These are phyloP conservation scores for Leguminivora glycinivorella DNA, from an alignment of 1,140 invertebrate species.

Conservation along the genomic window DNA sequence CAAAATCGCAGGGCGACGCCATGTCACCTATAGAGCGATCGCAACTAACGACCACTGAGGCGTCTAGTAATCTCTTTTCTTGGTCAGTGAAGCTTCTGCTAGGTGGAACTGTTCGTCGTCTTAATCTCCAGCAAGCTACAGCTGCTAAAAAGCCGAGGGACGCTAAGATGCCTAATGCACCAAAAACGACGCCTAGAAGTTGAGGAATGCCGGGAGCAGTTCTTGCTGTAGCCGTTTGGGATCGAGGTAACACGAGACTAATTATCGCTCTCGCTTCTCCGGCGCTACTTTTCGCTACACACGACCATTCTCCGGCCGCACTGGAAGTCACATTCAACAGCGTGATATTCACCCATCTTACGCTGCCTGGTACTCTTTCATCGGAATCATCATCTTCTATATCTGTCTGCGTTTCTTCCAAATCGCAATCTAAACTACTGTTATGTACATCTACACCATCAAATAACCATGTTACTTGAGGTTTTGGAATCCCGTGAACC, in stretches of 20 bases:
- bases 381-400: constrained; percentile 64
- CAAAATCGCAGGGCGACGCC: constrained; percentile 81
- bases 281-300: constrained; percentile 69
- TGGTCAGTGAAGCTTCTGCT: constrained; percentile 91
- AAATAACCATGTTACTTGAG: constrained; percentile 90
- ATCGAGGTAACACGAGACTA: constrained; percentile 68
- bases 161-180: constrained; percentile 65
- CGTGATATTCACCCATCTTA: constrained; percentile 75
- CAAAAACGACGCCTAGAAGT: constrained; percentile 71
- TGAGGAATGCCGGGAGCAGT: constrained; percentile 73
- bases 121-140: constrained; percentile 67
- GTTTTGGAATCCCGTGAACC: constrained; percentile 90
- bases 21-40: constrained; percentile 80
- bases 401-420: constrained; percentile 68
- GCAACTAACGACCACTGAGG: constrained; percentile 86
- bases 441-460: constrained; percentile 81
- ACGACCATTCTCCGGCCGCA: constrained; percentile 75
- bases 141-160: constrained; percentile 66
- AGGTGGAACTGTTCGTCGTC: constrained; percentile 81
- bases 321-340: constrained; percentile 72
- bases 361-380: constrained; percentile 65
- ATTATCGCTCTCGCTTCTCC: constrained; percentile 72
- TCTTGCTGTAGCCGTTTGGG: constrained; percentile 65
- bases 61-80: constrained; percentile 89
- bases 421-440: constrained; percentile 67